These are phyloP conservation scores for Ia io DNA, from an alignment of 2,113 vertebrate genomes.

Conservation along the genomic window DNA sequence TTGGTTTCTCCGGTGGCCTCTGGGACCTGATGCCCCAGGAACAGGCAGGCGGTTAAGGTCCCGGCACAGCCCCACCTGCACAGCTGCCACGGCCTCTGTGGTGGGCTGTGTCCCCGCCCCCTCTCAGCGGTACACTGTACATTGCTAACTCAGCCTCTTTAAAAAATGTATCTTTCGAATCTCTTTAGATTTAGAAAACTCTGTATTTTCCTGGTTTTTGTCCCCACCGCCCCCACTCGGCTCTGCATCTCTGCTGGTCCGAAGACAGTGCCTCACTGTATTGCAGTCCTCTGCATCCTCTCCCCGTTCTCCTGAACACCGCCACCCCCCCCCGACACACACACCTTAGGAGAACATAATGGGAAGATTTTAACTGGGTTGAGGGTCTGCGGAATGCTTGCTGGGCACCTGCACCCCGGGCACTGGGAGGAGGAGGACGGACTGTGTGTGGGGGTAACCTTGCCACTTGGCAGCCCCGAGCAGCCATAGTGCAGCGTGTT, in stretches of 20 bases:
- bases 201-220: not conserved
- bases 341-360: not conserved
- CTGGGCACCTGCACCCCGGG: not conserved
- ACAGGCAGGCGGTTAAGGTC: fast-evolving
- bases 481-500: not conserved
- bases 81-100: not conserved
- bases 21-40: not conserved
- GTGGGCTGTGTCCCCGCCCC: not conserved
- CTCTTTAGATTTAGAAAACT: not conserved
- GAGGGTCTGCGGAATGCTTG: not conserved
- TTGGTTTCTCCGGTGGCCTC: not conserved
- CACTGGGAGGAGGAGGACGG: not conserved
- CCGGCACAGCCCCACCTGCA: fast-evolving
- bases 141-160: not conserved
- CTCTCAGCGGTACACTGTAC: not conserved
- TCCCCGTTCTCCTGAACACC: not conserved
- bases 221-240: not conserved
- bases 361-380: not conserved
- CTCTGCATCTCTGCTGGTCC: not conserved
- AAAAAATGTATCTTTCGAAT: not conserved
- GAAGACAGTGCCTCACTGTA: not conserved
- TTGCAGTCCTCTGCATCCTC: not conserved
- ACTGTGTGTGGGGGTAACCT: not conserved
- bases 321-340: too few relatives aligned
- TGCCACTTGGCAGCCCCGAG: not conserved